Conservation (phyloP, 1,140 invertebrate species). For the Ephestia elutella region DNA sequence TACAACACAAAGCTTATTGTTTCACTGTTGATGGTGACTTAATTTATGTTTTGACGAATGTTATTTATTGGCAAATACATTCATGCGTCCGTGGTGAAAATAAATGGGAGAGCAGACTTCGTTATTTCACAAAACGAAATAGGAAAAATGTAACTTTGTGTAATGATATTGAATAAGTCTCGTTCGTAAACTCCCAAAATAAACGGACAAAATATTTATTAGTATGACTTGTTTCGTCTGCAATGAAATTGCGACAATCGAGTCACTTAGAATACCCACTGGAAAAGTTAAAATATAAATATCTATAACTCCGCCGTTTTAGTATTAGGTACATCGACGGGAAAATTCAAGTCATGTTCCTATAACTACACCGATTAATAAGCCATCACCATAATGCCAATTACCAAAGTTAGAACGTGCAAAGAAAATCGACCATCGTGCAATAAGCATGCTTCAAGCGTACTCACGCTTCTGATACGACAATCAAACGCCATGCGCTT, state of each 20-base stretch:
- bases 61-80: conserved; percentile 73
- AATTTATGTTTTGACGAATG: conserved; percentile 31
- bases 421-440: conserved; percentile 18
- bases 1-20: conserved; percentile 41
- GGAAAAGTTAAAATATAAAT: background rate
- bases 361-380: background rate
- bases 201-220: no score
- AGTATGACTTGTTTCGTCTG: no score
- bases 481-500: background rate
- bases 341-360: background rate
- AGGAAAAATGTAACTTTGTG: no score
- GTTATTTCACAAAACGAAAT: background rate
- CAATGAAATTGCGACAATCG: background rate
- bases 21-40: conserved; percentile 47
- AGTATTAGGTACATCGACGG: background rate
- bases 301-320: background rate
- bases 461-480: background rate
- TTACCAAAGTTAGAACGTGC: conserved; percentile 19
- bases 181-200: no score
- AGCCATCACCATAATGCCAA: conserved; percentile 24
- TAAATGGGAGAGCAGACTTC: conserved; percentile 2
- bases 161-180: no score
- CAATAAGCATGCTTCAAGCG: conserved; percentile 41
- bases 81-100: conserved; percentile 44
- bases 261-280: no score